These are phyloP conservation scores for Trichogramma dendrolimi DNA, from an alignment of 2,888 invertebrate genomes.

Conservation along the genomic window DNA sequence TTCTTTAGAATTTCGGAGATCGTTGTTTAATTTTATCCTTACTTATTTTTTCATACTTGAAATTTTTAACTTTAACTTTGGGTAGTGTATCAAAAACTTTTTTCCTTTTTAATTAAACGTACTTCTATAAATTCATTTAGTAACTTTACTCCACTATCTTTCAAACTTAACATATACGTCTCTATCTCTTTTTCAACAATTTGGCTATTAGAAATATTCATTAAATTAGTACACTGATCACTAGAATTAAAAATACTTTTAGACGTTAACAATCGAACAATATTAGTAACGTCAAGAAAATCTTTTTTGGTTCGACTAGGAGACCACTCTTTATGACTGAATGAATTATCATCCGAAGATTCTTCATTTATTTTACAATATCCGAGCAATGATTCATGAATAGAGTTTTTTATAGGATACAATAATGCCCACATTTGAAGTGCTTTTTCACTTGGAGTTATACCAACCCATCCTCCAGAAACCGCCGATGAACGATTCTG, in stretches of 20 bases:
- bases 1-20: constrained; percentile 19
- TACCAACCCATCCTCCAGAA: constrained; percentile 34
- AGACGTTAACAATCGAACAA: neutral
- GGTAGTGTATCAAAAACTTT: neutral
- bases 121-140: neutral
- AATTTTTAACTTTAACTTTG: neutral
- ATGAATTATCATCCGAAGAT: constrained; percentile 2
- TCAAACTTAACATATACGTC: neutral
- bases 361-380: constrained; percentile 27
- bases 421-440: constrained; percentile 30
- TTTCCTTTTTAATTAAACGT: neutral
- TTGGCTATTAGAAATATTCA: constrained; percentile 3
- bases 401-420: constrained; percentile 30
- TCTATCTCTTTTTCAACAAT: neutral
- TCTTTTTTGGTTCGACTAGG: constrained; percentile 29
- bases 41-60: constrained; percentile 4
- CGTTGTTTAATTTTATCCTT: constrained; percentile 11
- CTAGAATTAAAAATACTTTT: neutral
- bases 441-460: constrained; percentile 37
- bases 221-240: neutral
- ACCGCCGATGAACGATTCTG: constrained; percentile 39
- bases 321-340: constrained; percentile 4
- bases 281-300: constrained; percentile 27
- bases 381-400: constrained; percentile 24
- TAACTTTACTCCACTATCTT: neutral